phyloP scores from a whole-genome alignment of 2,113 vertebrate species.

The Nipponia nippon region DNA sequence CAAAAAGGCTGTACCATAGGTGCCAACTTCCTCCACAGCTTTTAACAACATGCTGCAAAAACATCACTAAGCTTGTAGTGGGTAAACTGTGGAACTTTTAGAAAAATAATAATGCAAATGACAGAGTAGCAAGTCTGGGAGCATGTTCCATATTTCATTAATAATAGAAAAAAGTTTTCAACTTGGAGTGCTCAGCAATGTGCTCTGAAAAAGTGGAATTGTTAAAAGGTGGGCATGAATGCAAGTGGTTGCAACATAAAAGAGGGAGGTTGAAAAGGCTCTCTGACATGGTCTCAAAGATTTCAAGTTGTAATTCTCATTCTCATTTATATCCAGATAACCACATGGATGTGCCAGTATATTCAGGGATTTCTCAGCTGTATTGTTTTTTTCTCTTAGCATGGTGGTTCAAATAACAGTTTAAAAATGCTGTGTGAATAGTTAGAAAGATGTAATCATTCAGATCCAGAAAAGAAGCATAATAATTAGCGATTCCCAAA shows the following conservation, averaged over 20 bases:
- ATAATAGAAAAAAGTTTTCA: not conserved
- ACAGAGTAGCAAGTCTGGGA: not conserved
- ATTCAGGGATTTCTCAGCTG: not conserved
- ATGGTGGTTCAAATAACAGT: not conserved
- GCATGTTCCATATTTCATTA: not conserved
- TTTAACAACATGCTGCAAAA: not conserved
- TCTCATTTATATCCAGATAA: not conserved
- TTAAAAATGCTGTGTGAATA: not conserved
- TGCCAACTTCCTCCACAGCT: not conserved
- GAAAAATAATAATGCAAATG: not conserved
- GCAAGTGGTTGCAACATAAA: not conserved
- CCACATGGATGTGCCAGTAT: not conserved
- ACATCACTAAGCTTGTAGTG: not conserved
- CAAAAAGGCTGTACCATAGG: not conserved
- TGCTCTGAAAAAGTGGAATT: not conserved
- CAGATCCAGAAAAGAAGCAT: not conserved
- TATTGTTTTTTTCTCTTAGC: not conserved
- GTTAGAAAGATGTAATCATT: not conserved
- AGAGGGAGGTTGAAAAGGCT: not conserved
- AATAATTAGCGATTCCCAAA: not conserved
- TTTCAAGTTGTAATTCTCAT: not conserved
- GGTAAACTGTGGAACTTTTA: not conserved
- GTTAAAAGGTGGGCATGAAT: not conserved
- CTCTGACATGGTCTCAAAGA: not conserved
- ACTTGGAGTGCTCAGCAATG: not conserved